A percentile compares a stretch with the other conserved stretches of the same genome.
Conservation (phyloP, 2,888 invertebrate species). For the Dioctria linearis region DNA sequence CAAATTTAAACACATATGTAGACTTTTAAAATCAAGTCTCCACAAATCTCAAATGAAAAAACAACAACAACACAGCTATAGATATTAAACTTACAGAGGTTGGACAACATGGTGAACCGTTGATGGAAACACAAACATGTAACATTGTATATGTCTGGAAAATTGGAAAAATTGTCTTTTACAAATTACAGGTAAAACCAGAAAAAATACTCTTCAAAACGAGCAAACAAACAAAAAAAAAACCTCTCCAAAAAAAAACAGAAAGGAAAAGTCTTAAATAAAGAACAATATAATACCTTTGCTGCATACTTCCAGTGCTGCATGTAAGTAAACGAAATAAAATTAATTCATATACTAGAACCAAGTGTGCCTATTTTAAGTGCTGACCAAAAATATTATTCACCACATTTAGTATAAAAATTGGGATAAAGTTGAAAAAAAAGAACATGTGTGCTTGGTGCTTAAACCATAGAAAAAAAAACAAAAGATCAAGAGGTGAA, state of each 20-base stretch:
- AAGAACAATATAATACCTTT: conserved; percentile 63
- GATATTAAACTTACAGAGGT: conserved; percentile 77
- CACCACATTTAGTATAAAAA: conserved; percentile 2
- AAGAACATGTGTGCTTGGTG: background rate
- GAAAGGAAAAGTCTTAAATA: conserved; percentile 10
- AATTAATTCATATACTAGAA: conserved; percentile 9
- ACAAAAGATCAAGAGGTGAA: too few species aligned
- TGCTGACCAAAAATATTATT: background rate
- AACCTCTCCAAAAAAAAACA: background rate
- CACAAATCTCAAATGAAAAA: too few species aligned
- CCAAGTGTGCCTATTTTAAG: conserved; percentile 2
- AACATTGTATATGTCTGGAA: conserved; percentile 92
- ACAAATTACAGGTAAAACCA: too few species aligned
- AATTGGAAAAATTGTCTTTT: conserved; percentile 35
- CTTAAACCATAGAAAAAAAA: too few species aligned
- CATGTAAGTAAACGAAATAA: conserved; percentile 60
- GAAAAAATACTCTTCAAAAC: background rate
- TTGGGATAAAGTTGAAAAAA: background rate
- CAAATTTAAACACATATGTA: too few species aligned
- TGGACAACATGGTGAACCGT: conserved; percentile 88
- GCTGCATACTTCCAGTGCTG: conserved; percentile 71
- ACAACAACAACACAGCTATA: conserved; percentile 30
- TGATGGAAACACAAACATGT: conserved; percentile 89
- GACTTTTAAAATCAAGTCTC: too few species aligned
- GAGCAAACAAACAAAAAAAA: conserved; percentile 3